These are phyloP conservation scores for Ciconia stormi DNA, from an alignment of 2,113 vertebrate species.

Conservation along the genomic window DNA sequence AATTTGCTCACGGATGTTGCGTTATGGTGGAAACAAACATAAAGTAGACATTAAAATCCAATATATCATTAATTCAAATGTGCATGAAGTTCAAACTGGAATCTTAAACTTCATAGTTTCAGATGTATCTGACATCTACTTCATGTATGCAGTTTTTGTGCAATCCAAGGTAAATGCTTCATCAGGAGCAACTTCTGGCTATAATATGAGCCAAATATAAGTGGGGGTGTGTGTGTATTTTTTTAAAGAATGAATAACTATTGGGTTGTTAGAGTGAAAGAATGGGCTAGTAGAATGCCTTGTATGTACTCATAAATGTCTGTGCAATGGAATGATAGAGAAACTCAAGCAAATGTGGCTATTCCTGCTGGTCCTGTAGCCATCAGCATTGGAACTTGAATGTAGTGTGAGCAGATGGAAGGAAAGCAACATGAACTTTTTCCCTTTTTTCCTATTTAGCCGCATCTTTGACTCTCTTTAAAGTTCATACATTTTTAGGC, in stretches of 20 bases:
- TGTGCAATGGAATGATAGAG: not conserved
- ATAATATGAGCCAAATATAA: not conserved
- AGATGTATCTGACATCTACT: not conserved
- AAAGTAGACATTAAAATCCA: not conserved
- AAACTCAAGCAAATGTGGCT: not conserved
- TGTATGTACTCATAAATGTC: not conserved
- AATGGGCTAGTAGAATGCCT: not conserved
- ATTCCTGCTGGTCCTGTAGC: not conserved
- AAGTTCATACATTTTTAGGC: not conserved
- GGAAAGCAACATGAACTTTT: not conserved
- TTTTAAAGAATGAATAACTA: not conserved
- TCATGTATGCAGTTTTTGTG: not conserved
- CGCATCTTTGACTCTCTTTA: not conserved
- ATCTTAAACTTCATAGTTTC: not conserved
- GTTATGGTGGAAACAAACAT: not conserved
- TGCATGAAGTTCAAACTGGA: not conserved
- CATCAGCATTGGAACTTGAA: not conserved
- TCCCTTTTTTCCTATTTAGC: not conserved
- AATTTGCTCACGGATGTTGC: not conserved
- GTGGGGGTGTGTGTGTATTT: fast-evolving
- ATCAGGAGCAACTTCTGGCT: not conserved
- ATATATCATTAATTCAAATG: not conserved
- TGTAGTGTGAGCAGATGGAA: not conserved
- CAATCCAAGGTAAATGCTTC: not conserved
- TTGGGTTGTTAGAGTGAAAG: not conserved